Evolutionary conservation across 2,113 vertebrate genomes (phyloP).

Genomic region (Colaptes auratus): DNA sequence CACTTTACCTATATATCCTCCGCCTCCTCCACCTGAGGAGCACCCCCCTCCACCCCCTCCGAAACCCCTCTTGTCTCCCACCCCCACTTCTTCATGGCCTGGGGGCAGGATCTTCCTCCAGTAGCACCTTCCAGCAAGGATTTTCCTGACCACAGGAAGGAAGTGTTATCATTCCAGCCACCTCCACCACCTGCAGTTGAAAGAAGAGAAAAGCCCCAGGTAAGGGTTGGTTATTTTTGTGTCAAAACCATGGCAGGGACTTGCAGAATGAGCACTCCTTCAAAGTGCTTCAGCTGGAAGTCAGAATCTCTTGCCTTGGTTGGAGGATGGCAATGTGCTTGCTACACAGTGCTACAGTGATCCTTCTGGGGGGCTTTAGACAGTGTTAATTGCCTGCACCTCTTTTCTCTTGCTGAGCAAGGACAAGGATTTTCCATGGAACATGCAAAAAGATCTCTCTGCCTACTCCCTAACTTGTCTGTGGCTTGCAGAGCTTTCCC

Average conservation of each 20-base stretch:
- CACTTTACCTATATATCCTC: constrained; percentile 97
- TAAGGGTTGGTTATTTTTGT: background rate
- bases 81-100: constrained; percentile 89
- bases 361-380: background rate
- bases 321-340: background rate
- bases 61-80: constrained; percentile 96
- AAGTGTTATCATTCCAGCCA: constrained; percentile 91
- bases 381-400: background rate
- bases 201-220: constrained; percentile 31
- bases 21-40: constrained; percentile 93
- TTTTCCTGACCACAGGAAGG: constrained; percentile 89
- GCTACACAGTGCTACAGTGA: background rate
- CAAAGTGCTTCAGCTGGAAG: background rate
- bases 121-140: constrained; percentile 91
- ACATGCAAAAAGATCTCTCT: background rate
- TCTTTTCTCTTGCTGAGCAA: background rate
- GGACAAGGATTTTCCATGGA: background rate
- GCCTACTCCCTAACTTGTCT: background rate
- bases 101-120: constrained; percentile 93
- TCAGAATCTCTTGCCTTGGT: background rate
- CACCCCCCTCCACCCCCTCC: constrained; percentile 97
- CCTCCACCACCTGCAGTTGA: constrained; percentile 91
- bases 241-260: background rate
- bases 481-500: background rate
- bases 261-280: background rate